A percentile compares a stretch with the other conserved stretches of the same genome.
These are phyloP conservation scores for Stictocephala bisonia DNA, from an alignment of 2,888 invertebrate species.

Conservation along the genomic window DNA sequence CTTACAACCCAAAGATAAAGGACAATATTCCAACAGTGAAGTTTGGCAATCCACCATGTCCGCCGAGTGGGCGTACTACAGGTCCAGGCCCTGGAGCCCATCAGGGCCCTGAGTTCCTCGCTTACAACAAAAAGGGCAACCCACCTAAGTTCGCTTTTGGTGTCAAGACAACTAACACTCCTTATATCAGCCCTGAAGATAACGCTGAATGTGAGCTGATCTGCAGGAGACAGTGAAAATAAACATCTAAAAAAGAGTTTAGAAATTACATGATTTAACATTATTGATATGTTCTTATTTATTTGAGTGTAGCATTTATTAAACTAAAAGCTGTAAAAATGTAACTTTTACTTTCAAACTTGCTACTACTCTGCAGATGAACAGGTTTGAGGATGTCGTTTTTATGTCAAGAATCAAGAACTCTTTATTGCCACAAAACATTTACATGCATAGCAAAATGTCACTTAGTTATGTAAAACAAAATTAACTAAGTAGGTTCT, in stretches of 20 bases:
- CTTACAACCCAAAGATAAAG: slow-evolving; percentile 25
- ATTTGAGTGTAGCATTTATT: too few species aligned
- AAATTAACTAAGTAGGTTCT: too few species aligned
- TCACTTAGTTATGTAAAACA: too few species aligned
- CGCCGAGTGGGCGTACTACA: neutral
- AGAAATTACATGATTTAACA: too few species aligned
- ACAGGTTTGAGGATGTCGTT: too few species aligned
- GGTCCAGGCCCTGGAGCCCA: slow-evolving; percentile 26
- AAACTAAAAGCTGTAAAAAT: too few species aligned
- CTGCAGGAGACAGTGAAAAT: slow-evolving; percentile 18
- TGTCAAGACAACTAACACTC: slow-evolving; percentile 1
- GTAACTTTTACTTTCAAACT: too few species aligned
- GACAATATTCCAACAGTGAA: slow-evolving; percentile 4
- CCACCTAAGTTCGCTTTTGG: slow-evolving; percentile 42
- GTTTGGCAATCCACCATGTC: slow-evolving; percentile 5
- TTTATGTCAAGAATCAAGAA: too few species aligned
- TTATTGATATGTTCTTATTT: too few species aligned
- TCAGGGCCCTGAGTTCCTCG: slow-evolving; percentile 8
- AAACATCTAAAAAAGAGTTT: neutral
- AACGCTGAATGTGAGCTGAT: slow-evolving; percentile 33
- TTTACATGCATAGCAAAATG: too few species aligned
- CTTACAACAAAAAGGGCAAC: slow-evolving; percentile 23
- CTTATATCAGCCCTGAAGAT: slow-evolving; percentile 32
- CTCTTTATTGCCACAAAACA: too few species aligned
- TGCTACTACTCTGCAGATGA: too few species aligned